Evolutionary conservation across 2,797 vertebrate species (phyloP), one percentile per base, ranked within the genome.

Genomic region (Eulemur mongoz): DNA sequence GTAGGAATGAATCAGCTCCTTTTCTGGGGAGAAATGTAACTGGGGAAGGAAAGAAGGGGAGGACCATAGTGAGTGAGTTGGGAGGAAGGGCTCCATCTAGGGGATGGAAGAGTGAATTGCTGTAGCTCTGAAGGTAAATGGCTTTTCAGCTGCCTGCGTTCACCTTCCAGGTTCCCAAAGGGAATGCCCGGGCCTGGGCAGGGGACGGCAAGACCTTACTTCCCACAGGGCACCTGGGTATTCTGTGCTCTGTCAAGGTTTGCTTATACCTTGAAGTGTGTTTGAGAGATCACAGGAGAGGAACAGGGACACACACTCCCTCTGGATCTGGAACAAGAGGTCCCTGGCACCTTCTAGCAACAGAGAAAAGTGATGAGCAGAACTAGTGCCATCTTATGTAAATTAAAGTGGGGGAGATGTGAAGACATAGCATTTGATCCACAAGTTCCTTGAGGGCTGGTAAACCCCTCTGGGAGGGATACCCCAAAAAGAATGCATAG

Each of bases 401-500:
- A 96, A 83, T 40, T 65, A 30, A 61, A 81, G 48, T 50, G 6
- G 32, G 52, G 35, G 61, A 82, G 82, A 67, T 59, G 78, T 83
- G 83, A 93, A 93, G 85, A 91, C n/a, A 17, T 15, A 95, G 73
- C 10, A 5, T 79, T 61, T 13, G 23, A 72, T 35, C 63, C 38
- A 38, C 57, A 95, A 65, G 35, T 94, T 92, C 83, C 69, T 87
- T n/a, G 88, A 91, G 96, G 92, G 83, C 92, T 97, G 95, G 95
- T 88, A 97, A 97, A 70, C 79, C 94, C 96, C 97, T 97, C 78
- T 81, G 91, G 95, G 95, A 97, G 92, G 61, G 43, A 86, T 91
- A 89, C 85, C 91, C 96, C 96, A 85, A 85, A 59, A 98, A 94
- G 96, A 97, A 98, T 97, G 97, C 63, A 75, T 48, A 94, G 97